phyloP scores from a whole-genome alignment of 2,113 vertebrate species.

The rat (Rattus norvegicus) region GRCr8 NC_086019.1:22838501-22839000 shows the following conservation, averaged over 20 bases:
- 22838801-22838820: neutral
- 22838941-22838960: neutral
- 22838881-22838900: neutral
- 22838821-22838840: neutral
- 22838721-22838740: neutral
- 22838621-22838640: neutral
- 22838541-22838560: neutral
- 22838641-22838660: neutral
- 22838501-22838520: too few species aligned
- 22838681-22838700: neutral
- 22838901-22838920: neutral
- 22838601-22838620: too few species aligned
- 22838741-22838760: neutral
- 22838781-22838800: neutral
- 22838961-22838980: neutral
- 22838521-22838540: too few species aligned
- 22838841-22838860: constrained; percentile 9
- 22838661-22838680: too few species aligned
- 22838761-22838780: neutral
- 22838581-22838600: neutral
- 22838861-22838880: neutral
- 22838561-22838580: too few species aligned
- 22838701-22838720: neutral
- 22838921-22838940: neutral
- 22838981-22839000: neutral